A percentile compares a stretch with the other conserved stretches of the same genome.
Conservation (phyloP, 2,888 invertebrate species). For the Yponomeuta sedellus region DNA sequence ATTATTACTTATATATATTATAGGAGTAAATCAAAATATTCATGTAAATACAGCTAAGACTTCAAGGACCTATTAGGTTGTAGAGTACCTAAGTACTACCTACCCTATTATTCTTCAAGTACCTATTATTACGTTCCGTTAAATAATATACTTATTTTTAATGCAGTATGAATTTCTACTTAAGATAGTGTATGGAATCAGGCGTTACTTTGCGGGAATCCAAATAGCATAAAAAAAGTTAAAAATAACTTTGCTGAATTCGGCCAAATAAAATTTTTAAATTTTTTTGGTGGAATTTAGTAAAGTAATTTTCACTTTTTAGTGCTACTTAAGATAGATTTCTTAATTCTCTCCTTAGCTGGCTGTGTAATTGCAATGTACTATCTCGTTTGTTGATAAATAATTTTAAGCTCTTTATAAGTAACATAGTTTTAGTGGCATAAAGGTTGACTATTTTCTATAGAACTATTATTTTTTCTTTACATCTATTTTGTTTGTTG, state of each 20-base stretch:
- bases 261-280: no score
- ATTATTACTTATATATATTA: no score
- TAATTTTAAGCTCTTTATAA: background rate
- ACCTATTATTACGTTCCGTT: background rate
- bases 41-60: background rate
- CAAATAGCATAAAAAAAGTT: no score
- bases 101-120: background rate
- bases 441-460: background rate
- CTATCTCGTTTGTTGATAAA: background rate
- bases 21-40: no score
- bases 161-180: background rate
- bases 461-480: background rate
- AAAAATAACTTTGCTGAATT: no score
- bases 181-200: no score
- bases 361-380: background rate
- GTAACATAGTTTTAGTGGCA: background rate
- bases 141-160: background rate
- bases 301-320: no score
- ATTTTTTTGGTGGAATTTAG: no score
- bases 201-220: no score
- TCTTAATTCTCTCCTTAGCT: background rate
- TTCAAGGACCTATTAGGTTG: background rate
- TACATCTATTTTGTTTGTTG: background rate
- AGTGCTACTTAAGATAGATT: background rate
- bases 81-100: background rate